phyloP scores from a whole-genome alignment of 2,888 invertebrate species.

The Dasypolia templi region DNA sequence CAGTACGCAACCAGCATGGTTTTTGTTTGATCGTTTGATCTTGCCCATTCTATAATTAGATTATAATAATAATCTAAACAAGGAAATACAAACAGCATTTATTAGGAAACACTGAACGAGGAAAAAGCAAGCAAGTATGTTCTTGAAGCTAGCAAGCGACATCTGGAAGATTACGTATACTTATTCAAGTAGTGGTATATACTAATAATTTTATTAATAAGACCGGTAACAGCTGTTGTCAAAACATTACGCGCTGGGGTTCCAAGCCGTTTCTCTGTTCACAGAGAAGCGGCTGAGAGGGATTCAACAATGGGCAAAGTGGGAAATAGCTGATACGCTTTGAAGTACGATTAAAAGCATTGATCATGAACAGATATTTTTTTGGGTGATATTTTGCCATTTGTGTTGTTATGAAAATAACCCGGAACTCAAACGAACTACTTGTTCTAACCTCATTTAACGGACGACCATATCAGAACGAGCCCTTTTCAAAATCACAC shows the following conservation, averaged over 20 bases:
- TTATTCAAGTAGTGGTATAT: neutral
- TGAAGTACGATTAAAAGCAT: neutral
- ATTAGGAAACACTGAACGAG: conserved; percentile 6
- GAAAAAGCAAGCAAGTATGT: too few species aligned
- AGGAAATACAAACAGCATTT: conserved; percentile 8
- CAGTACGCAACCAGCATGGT: neutral
- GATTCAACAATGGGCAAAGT: neutral
- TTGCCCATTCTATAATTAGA: neutral
- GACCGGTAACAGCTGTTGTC: neutral
- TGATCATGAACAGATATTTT: neutral
- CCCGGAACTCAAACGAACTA: neutral
- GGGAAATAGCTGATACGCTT: neutral
- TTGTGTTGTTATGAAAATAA: neutral
- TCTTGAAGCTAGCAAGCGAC: neutral
- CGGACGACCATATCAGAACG: neutral
- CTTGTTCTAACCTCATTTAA: neutral
- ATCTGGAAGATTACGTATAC: neutral
- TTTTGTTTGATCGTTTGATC: neutral
- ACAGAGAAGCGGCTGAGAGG: neutral
- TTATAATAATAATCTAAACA: neutral
- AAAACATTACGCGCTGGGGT: neutral
- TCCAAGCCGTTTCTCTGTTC: neutral
- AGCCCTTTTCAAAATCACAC: neutral
- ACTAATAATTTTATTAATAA: neutral
- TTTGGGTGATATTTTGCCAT: neutral